Evolutionary conservation across 2,888 invertebrate genomes (phyloP).

Genomic region (Philaethria dido): DNA sequence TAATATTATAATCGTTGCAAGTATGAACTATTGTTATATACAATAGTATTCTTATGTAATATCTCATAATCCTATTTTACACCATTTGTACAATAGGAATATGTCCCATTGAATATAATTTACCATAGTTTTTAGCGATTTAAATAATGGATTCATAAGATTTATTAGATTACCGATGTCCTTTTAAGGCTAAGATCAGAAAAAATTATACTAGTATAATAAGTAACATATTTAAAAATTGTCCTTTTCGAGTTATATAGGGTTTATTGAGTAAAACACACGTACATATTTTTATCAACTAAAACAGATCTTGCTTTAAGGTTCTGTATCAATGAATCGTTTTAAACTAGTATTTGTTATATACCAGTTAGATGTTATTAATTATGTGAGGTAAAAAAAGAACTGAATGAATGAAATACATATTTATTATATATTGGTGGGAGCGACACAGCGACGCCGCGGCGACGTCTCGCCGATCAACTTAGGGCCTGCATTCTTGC

Average conservation of each 20-base stretch:
- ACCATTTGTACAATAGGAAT: not conserved
- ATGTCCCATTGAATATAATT: not conserved
- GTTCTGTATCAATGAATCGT: no score
- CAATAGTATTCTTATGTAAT: conserved; percentile 4
- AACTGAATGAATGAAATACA: conserved; percentile 29
- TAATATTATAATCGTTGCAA: conserved; percentile 7
- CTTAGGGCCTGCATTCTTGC: conserved; percentile 61
- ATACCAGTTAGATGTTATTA: conserved; percentile 44
- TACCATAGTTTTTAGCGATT: not conserved
- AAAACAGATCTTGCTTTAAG: no score
- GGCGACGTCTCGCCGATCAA: conserved; percentile 46
- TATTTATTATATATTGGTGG: not conserved
- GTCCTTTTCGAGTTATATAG: no score
- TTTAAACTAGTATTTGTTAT: no score
- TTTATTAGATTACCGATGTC: no score
- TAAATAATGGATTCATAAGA: no score
- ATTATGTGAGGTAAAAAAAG: conserved; percentile 51
- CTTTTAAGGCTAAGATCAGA: no score
- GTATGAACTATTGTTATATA: conserved; percentile 6
- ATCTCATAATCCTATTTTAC: not conserved
- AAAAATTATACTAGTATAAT: no score
- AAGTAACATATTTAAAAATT: no score
- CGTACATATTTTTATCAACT: conserved; percentile 42
- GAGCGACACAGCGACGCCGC: conserved; percentile 42
- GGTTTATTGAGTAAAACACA: no score